These are phyloP conservation scores for Bufo gargarizans DNA, from an alignment of 2,113 vertebrate species.

Conservation along the genomic window DNA sequence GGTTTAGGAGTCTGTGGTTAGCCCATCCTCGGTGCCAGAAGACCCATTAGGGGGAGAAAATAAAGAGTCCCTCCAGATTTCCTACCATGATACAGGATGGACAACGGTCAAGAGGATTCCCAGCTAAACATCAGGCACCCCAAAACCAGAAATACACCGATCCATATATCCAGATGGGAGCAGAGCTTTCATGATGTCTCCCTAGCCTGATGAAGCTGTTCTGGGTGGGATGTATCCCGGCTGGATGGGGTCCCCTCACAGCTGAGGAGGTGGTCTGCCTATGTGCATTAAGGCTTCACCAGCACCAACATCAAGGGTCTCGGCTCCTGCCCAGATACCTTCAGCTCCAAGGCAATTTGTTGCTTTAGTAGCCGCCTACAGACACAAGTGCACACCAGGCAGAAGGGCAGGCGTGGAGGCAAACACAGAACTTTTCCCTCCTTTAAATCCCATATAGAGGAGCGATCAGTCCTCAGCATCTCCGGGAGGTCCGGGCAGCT, in stretches of 20 bases:
- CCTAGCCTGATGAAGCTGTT: constrained; percentile 59
- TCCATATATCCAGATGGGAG: constrained; percentile 65
- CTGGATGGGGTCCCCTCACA: constrained; percentile 64
- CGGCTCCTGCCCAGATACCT: constrained; percentile 61
- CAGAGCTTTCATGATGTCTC: constrained; percentile 69
- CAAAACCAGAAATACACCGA: constrained; percentile 64
- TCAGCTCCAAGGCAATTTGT: constrained; percentile 62
- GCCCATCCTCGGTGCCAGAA: constrained; percentile 67
- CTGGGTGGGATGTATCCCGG: constrained; percentile 65
- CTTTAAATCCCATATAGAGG: not conserved
- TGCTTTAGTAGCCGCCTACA: constrained; percentile 61
- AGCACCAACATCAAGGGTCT: constrained; percentile 66
- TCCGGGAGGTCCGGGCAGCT: too few relatives aligned
- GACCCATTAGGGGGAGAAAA: constrained; percentile 67
- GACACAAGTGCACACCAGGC: constrained; percentile 57
- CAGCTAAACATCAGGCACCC: constrained; percentile 43
- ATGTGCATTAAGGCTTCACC: constrained; percentile 62
- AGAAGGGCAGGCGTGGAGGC: constrained; percentile 54
- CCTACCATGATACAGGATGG: constrained; percentile 67
- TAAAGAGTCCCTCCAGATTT: constrained; percentile 66
- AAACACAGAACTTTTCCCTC: constrained; percentile 39
- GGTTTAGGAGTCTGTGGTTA: constrained; percentile 65
- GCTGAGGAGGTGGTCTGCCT: constrained; percentile 59
- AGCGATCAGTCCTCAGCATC: not conserved
- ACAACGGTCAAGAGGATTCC: not conserved